Percentiles rank a stretch among this genome's conserved stretches.
These are phyloP conservation scores for Cherax destructor DNA, from an alignment of 1,140 invertebrate genomes.

Conservation along the genomic window DNA sequence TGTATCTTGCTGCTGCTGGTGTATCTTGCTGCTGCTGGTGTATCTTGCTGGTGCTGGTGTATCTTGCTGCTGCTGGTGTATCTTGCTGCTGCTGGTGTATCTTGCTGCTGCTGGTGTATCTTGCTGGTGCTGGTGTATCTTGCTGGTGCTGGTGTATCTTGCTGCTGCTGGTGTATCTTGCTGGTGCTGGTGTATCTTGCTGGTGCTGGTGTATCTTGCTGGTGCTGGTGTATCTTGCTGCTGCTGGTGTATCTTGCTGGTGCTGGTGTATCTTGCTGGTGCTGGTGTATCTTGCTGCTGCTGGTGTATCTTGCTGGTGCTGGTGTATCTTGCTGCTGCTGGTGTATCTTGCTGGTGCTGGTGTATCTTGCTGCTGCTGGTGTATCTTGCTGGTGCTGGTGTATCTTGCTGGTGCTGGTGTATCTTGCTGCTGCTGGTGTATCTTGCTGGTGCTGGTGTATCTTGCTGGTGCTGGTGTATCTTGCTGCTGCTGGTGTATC, in stretches of 20 bases:
- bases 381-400: neutral
- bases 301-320: neutral
- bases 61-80: neutral
- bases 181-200: neutral
- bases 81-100: neutral
- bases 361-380: neutral
- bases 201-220: neutral
- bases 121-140: neutral
- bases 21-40: neutral
- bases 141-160: too few species aligned
- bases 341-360: neutral
- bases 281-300: neutral
- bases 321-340: neutral
- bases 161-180: neutral
- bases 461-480: too few species aligned
- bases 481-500: neutral
- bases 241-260: neutral
- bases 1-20: neutral
- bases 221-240: neutral
- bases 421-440: neutral
- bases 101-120: neutral
- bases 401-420: too few species aligned
- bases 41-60: neutral
- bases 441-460: neutral
- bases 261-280: too few species aligned